Evolutionary conservation across 2,888 invertebrate species (phyloP).

Genomic region (Rhingia rostrata): DNA sequence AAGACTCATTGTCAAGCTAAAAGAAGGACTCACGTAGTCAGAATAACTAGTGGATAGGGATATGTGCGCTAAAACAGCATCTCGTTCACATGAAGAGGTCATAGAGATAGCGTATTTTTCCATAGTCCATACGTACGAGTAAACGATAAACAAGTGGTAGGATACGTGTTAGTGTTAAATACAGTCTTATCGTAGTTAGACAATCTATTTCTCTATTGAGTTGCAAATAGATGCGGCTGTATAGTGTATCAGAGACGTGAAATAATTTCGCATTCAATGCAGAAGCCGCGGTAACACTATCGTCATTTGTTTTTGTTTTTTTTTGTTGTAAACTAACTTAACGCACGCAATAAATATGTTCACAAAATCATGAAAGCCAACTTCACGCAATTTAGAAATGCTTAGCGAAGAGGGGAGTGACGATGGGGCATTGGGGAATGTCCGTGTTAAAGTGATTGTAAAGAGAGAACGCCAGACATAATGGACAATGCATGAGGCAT

Average conservation of each 20-base stretch:
- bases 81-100: slow-evolving; percentile 28
- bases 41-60: slow-evolving; percentile 38
- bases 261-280: slow-evolving; percentile 69
- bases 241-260: slow-evolving; percentile 14
- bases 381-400: slow-evolving; percentile 12
- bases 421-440: slow-evolving; percentile 17
- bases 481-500: not conserved
- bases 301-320: slow-evolving; percentile 71
- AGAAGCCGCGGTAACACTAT: slow-evolving; percentile 73
- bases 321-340: slow-evolving; percentile 46
- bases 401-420: slow-evolving; percentile 18
- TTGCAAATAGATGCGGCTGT: slow-evolving; percentile 13
- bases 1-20: slow-evolving; percentile 38
- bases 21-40: slow-evolving; percentile 57
- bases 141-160: slow-evolving; percentile 9
- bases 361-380: slow-evolving; percentile 11
- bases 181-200: slow-evolving; percentile 52
- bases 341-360: slow-evolving; percentile 37
- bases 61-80: slow-evolving; percentile 45
- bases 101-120: slow-evolving; percentile 16
- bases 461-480: not conserved
- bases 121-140: slow-evolving; percentile 13
- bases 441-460: slow-evolving; percentile 21
- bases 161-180: slow-evolving; percentile 55
- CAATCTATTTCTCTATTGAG: slow-evolving; percentile 52